A percentile compares a stretch with the other conserved stretches of the same genome.
phyloP scores from a whole-genome alignment of 2,888 invertebrate species.

The Leucoma salicis region DNA sequence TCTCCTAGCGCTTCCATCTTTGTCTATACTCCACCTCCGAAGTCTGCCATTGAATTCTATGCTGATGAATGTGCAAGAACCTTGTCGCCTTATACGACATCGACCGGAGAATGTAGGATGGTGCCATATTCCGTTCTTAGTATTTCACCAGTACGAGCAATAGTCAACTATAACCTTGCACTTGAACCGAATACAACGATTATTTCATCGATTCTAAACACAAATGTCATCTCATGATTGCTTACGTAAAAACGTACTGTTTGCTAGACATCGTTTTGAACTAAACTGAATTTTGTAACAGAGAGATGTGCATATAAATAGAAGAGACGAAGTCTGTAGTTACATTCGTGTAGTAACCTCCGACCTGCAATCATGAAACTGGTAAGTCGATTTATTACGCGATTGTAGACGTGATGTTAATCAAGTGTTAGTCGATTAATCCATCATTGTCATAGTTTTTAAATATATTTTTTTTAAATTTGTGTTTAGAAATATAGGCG shows the following conservation, averaged over 20 bases:
- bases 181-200: neutral
- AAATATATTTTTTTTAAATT: too few species aligned
- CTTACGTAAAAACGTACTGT: constrained; percentile 14
- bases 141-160: too few species aligned
- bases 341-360: constrained; percentile 69
- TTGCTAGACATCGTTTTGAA: constrained; percentile 37
- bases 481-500: too few species aligned
- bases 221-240: constrained; percentile 7
- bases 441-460: too few species aligned
- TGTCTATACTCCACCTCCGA: too few species aligned
- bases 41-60: too few species aligned
- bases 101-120: too few species aligned
- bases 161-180: too few species aligned
- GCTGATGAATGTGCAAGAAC: too few species aligned
- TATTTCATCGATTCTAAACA: neutral
- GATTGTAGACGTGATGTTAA: constrained; percentile 7
- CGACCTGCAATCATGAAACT: constrained; percentile 68
- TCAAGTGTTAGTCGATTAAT: neutral
- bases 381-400: constrained; percentile 55
- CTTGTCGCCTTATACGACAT: too few species aligned
- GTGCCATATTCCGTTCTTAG: too few species aligned
- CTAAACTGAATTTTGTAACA: constrained; percentile 71
- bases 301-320: constrained; percentile 55
- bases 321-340: constrained; percentile 37
- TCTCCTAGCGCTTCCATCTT: too few species aligned